Conservation (phyloP, 2,113 vertebrate genomes). For the Crocuta crocuta region DNA sequence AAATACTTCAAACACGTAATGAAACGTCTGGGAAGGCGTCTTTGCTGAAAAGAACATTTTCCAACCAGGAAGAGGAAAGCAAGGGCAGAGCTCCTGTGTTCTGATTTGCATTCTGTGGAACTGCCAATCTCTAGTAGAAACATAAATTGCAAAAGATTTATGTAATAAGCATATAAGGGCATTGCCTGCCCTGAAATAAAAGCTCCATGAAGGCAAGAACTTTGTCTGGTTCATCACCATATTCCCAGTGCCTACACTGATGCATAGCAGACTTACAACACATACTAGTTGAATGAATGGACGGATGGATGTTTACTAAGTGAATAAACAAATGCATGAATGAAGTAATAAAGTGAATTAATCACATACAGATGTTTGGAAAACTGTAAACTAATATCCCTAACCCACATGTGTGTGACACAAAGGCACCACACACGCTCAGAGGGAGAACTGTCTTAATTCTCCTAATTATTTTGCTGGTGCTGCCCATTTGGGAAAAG, state of each 20-base stretch:
- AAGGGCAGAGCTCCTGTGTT: background rate
- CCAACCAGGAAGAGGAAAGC: background rate
- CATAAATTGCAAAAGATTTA: background rate
- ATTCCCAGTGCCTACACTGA: background rate
- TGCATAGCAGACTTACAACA: background rate
- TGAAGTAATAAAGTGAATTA: slow-evolving; percentile 11
- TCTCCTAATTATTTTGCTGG: background rate
- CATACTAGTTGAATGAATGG: background rate
- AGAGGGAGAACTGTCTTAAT: background rate
- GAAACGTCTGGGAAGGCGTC: slow-evolving; percentile 26
- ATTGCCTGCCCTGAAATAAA: background rate
- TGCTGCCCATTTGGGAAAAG: background rate
- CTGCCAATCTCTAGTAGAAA: background rate
- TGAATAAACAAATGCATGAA: background rate
- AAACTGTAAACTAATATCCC: slow-evolving; percentile 10
- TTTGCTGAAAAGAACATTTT: slow-evolving; percentile 47
- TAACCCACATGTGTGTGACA: background rate
- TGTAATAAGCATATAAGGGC: background rate
- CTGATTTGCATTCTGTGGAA: background rate
- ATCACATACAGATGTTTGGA: background rate
- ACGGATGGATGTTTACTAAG: background rate
- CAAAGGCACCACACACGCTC: background rate
- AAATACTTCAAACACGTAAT: slow-evolving; percentile 30
- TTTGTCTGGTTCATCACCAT: background rate
- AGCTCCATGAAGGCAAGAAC: background rate